These are phyloP conservation scores for Muraenolepis orangiensis DNA, from an alignment of 2,797 vertebrate genomes.

Conservation along the genomic window DNA sequence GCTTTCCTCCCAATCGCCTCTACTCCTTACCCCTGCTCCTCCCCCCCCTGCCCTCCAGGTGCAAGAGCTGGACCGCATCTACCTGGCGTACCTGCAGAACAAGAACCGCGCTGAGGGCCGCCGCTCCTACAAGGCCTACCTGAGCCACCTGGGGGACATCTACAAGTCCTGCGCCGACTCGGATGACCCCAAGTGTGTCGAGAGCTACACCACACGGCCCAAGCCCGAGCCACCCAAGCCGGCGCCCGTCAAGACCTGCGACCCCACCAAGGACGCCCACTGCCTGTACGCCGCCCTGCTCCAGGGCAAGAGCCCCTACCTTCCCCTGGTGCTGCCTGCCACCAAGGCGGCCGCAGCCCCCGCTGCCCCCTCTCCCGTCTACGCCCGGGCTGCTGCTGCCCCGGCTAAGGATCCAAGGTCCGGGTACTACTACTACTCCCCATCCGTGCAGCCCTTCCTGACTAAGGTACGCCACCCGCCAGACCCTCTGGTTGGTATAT, in stretches of 20 bases:
- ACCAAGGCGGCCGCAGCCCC: constrained; percentile 21
- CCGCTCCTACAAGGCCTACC: constrained; percentile 73
- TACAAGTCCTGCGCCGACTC: constrained; percentile 77
- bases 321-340: constrained; percentile 54
- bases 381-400: constrained; percentile 27
- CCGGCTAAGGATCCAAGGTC: constrained; percentile 51
- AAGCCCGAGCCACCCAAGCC: constrained; percentile 65
- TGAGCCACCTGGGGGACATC: constrained; percentile 72
- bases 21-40: neutral
- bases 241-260: constrained; percentile 71
- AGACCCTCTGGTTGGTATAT: neutral
- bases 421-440: constrained; percentile 67
- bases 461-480: constrained; percentile 54
- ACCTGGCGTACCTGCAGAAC: constrained; percentile 79
- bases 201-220: constrained; percentile 58
- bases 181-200: constrained; percentile 71
- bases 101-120: constrained; percentile 76
- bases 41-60: constrained; percentile 29
- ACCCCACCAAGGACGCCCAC: constrained; percentile 74
- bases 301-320: constrained; percentile 67
- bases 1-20: neutral
- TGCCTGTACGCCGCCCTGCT: constrained; percentile 68
- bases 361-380: constrained; percentile 37
- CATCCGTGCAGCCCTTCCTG: constrained; percentile 61
- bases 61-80: constrained; percentile 78